Percentiles rank a stretch among this genome's conserved stretches.
Evolutionary conservation across 2,113 vertebrate species (phyloP).

Genomic region (Apteryx mantelli): DNA sequence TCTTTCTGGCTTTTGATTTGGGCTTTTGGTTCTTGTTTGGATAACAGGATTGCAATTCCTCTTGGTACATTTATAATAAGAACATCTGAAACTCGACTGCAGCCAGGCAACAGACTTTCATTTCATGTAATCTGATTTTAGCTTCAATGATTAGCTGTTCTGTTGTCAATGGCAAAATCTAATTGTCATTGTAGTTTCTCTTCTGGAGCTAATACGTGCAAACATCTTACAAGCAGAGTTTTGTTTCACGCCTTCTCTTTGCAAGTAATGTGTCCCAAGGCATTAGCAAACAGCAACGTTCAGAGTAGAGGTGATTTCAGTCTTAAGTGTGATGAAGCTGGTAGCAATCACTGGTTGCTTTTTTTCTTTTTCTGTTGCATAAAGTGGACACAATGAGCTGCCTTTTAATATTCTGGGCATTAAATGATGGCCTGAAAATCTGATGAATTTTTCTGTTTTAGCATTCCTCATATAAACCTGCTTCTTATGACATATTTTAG

Average conservation of each 20-base stretch:
- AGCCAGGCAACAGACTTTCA: conserved; percentile 47
- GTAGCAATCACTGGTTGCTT: background rate
- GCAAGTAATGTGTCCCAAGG: background rate
- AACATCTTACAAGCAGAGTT: background rate
- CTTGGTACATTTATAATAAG: background rate
- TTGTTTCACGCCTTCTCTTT: background rate
- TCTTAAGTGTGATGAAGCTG: background rate
- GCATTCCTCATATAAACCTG: background rate
- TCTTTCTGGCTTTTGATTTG: conserved; percentile 43
- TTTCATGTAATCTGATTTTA: conserved; percentile 55
- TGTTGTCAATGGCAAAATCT: conserved; percentile 34
- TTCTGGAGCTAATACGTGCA: background rate
- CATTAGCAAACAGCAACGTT: background rate
- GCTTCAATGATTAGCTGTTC: conserved; percentile 28
- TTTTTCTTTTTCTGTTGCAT: background rate
- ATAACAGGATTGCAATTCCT: conserved; percentile 32
- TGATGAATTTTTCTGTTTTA: background rate
- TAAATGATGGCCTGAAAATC: background rate
- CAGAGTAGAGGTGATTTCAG: background rate
- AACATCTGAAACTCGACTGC: conserved; percentile 23
- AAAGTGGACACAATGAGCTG: background rate
- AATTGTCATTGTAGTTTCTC: conserved; percentile 18
- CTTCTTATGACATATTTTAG: background rate
- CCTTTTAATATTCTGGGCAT: background rate
- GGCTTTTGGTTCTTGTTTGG: conserved; percentile 29